Conservation (phyloP, 2,888 invertebrate genomes). For the Philaethria dido region DNA sequence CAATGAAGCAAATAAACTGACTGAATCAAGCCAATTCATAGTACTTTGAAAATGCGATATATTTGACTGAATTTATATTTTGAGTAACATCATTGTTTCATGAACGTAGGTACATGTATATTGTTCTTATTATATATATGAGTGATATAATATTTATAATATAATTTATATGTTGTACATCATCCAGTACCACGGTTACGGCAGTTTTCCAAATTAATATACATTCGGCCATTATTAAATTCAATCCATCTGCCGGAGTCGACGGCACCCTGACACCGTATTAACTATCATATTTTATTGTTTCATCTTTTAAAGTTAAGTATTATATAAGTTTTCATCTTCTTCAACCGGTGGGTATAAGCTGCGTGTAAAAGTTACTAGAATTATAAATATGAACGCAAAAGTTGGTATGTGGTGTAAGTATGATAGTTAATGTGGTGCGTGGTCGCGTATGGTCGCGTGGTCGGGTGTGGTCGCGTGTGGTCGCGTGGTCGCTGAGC, state of each 20-base stretch:
- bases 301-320: not conserved
- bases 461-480: slow-evolving; percentile 34
- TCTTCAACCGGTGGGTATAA: not conserved
- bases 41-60: slow-evolving; percentile 7
- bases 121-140: slow-evolving; percentile 38
- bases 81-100: slow-evolving; percentile 26
- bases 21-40: not conserved
- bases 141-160: slow-evolving; percentile 44
- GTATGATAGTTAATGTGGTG: slow-evolving; percentile 17
- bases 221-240: slow-evolving; percentile 57
- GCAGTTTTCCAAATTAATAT: slow-evolving; percentile 68
- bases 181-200: slow-evolving; percentile 65
- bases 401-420: not conserved
- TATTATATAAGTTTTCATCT: not conserved
- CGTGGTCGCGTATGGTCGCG: slow-evolving; percentile 16
- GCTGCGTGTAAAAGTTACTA: not conserved
- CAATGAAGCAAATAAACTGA: not conserved
- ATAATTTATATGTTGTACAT: slow-evolving; percentile 43
- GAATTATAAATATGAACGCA: not conserved
- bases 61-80: slow-evolving; percentile 2
- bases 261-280: slow-evolving; percentile 27
- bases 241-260: slow-evolving; percentile 45
- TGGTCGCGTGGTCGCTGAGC: slow-evolving; percentile 29
- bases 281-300: slow-evolving; percentile 36
- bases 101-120: slow-evolving; percentile 19